These are phyloP conservation scores for Cantharis rustica DNA, from an alignment of 2,888 invertebrate species.

Conservation along the genomic window DNA sequence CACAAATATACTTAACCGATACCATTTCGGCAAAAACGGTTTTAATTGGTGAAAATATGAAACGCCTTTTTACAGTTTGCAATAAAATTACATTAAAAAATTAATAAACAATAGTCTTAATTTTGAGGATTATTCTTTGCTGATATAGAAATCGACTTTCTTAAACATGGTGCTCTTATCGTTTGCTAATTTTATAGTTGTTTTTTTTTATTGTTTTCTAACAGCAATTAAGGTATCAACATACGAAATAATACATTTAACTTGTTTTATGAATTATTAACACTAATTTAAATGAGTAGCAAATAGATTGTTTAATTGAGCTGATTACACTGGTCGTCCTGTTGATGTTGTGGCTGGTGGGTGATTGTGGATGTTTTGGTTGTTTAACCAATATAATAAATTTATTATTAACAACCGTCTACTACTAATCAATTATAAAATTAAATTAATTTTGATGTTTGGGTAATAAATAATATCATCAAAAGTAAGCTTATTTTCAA, in stretches of 20 bases:
- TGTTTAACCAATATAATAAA: background rate
- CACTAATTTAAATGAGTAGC: too few species aligned
- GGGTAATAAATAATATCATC: background rate
- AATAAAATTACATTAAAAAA: background rate
- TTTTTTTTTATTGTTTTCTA: too few species aligned
- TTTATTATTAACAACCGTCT: background rate
- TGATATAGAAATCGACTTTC: too few species aligned
- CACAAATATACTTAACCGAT: background rate
- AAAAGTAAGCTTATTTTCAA: background rate
- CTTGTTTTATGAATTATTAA: too few species aligned
- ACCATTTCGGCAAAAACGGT: background rate
- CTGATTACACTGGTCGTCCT: background rate
- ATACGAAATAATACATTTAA: too few species aligned
- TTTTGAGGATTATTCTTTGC: background rate
- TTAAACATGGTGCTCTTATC: too few species aligned
- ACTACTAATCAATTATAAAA: background rate
- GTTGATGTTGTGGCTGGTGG: background rate
- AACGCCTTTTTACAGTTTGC: background rate
- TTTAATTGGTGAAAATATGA: background rate
- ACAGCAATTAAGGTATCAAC: too few species aligned
- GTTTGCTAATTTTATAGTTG: too few species aligned
- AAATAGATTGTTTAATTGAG: background rate
- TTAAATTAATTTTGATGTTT: background rate
- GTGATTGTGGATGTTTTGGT: background rate
- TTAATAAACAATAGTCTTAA: background rate